Base-by-base conservation (phyloP, 2,888 invertebrate species). In the Epirrhoe tristata region DNA sequence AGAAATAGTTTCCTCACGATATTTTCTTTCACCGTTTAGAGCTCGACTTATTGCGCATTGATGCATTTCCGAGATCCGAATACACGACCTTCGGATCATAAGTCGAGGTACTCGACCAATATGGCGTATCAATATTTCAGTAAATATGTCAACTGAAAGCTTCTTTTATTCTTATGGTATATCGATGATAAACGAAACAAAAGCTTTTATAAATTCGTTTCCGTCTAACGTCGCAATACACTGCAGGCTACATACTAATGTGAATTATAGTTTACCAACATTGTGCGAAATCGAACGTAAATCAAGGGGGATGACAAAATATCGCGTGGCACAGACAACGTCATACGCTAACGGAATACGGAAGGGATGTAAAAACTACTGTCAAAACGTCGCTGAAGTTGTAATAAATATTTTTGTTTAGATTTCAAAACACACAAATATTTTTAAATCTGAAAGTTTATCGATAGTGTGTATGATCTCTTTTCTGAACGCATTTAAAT, bases 241-340 rank as follows among this genome's bases (percentile, higher is more conserved):
- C 74, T 73, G 74, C 74, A 57, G 17, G 63, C 58, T 72, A 74
- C 74, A 79, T 77, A 77, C 75, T 73, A 77, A 77, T 77, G 68
- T 66, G 54, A 31, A 54, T 59, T 58, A 43, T 64, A 61, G 67
- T 66, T 66, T 51, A 55, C 66, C 36, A 67, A 58, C 39, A 58
- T 57, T 63, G 58, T 53, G 81, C 82, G 74, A 81, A 83, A 83
- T 77, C 73, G 75, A 70, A 73, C 83, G 80, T 89, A 89, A 87
- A 89, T 89, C 89, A 87, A 76, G 61, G 16, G 61, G 79, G 83
- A 82, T 85, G 82, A 81, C 75, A 77, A 80, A 81, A 80, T 81
- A 78, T 77, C 75, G 71, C 76, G 50, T 57, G 67, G 62, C 61
- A 61, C 60, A 64, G 69, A 63, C 61, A 46, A 61, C 67, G 63